phyloP scores from a whole-genome alignment of 2,113 vertebrate species.

The Triplophysa siluroides region DNA sequence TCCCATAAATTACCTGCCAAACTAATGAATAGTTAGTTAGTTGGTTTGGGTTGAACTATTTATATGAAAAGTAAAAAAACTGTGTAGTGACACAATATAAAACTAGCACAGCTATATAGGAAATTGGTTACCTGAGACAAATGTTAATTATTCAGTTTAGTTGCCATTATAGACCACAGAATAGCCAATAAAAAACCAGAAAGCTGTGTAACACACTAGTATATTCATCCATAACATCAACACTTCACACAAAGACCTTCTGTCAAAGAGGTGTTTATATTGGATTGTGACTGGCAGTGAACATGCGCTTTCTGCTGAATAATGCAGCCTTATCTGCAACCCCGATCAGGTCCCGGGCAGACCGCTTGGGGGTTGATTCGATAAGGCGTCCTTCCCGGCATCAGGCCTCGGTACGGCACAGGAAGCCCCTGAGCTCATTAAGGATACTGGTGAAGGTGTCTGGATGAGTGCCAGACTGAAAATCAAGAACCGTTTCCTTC shows the following conservation, averaged over 20 bases:
- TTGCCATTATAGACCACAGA: background rate
- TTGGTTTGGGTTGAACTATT: background rate
- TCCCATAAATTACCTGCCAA: background rate
- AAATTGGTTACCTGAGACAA: background rate
- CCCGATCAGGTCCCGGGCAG: conserved; percentile 51
- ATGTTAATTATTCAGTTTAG: background rate
- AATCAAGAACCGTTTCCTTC: conserved; percentile 63
- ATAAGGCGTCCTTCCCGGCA: conserved; percentile 56
- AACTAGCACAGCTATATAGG: background rate
- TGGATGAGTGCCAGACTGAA: conserved; percentile 62
- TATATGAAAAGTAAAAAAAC: no score
- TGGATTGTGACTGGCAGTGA: conserved; percentile 50
- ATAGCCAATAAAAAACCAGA: background rate
- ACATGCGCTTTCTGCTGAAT: conserved; percentile 64
- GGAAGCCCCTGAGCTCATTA: conserved; percentile 75
- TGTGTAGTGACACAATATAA: background rate
- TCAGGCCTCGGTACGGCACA: conserved; percentile 70
- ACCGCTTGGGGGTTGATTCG: conserved; percentile 33
- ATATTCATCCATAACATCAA: conserved; percentile 3
- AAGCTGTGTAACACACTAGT: background rate
- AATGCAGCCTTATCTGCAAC: conserved; percentile 62
- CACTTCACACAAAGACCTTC: conserved; percentile 27
- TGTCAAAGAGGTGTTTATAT: conserved; percentile 55
- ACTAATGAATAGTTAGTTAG: background rate
- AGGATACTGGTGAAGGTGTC: conserved; percentile 72